These are phyloP conservation scores for Spheniscus mendiculus DNA, from an alignment of 2,113 vertebrate species.

Conservation along the genomic window DNA sequence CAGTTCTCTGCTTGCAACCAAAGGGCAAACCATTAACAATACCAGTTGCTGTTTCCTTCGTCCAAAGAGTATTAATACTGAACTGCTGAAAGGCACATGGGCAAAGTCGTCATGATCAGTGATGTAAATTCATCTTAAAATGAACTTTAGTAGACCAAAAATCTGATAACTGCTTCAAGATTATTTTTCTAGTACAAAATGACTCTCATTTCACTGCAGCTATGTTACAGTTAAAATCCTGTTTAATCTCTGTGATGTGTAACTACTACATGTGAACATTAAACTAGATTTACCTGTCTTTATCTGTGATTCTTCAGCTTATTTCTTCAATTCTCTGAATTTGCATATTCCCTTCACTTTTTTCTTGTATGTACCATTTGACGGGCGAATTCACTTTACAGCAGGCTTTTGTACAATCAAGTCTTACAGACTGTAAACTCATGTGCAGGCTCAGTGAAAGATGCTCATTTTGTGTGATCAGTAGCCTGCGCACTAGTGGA, in stretches of 20 bases:
- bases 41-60: conserved; percentile 73
- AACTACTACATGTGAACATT: conserved; percentile 83
- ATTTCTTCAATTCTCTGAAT: conserved; percentile 67
- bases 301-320: conserved; percentile 77
- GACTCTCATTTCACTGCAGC: conserved; percentile 72
- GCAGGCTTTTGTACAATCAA: neutral
- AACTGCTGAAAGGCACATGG: conserved; percentile 56
- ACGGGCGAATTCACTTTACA: neutral
- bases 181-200: conserved; percentile 82
- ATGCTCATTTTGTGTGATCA: conserved; percentile 55
- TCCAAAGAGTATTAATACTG: conserved; percentile 77
- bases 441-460: conserved; percentile 23
- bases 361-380: neutral
- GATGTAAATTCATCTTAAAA: conserved; percentile 72
- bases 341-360: neutral
- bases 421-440: neutral
- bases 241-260: conserved; percentile 81
- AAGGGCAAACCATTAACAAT: conserved; percentile 79
- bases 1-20: conserved; percentile 82
- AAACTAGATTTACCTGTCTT: conserved; percentile 82
- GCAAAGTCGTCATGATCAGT: conserved; percentile 66
- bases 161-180: conserved; percentile 71
- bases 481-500: conserved; percentile 41
- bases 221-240: conserved; percentile 76
- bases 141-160: conserved; percentile 80